phyloP scores from a whole-genome alignment of 2,113 vertebrate species.

The Poeciliopsis prolifica region DNA sequence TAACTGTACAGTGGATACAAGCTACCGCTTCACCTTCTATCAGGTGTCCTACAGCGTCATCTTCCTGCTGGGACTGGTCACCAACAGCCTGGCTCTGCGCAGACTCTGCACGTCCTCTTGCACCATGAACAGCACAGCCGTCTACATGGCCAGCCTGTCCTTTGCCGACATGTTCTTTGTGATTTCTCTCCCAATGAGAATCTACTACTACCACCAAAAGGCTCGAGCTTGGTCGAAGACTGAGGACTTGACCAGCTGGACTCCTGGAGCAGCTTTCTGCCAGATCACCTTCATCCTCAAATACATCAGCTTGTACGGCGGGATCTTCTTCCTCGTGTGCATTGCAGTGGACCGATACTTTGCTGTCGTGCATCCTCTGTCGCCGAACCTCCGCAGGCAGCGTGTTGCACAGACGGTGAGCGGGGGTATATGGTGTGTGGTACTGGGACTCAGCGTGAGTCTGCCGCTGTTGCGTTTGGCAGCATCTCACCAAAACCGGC shows the following conservation, averaged over 20 bases:
- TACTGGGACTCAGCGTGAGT: slow-evolving; percentile 68
- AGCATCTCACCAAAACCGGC: slow-evolving; percentile 30
- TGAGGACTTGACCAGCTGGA: slow-evolving; percentile 33
- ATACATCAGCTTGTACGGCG: slow-evolving; percentile 80
- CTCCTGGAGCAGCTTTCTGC: slow-evolving; percentile 59
- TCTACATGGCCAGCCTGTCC: slow-evolving; percentile 76
- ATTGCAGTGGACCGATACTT: slow-evolving; percentile 79
- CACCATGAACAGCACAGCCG: slow-evolving; percentile 65
- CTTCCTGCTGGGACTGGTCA: slow-evolving; percentile 72
- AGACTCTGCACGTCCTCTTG: slow-evolving; percentile 56
- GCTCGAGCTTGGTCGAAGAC: slow-evolving; percentile 14
- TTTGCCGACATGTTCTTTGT: slow-evolving; percentile 75
- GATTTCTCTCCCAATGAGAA: slow-evolving; percentile 75
- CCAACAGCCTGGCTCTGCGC: slow-evolving; percentile 69
- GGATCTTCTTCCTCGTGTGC: slow-evolving; percentile 80
- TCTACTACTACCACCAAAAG: slow-evolving; percentile 75
- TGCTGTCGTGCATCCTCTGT: slow-evolving; percentile 73
- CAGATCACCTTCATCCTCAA: slow-evolving; percentile 77
- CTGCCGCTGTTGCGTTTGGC: slow-evolving; percentile 67
- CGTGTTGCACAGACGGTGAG: slow-evolving; percentile 63
- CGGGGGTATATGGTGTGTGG: slow-evolving; percentile 73
- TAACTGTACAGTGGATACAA: slow-evolving; percentile 76
- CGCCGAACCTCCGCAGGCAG: slow-evolving; percentile 25
- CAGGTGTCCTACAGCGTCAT: slow-evolving; percentile 78
- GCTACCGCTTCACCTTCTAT: slow-evolving; percentile 77